Percentiles rank a stretch among this genome's conserved stretches.
Conservation (phyloP, 2,888 invertebrate genomes). For the Drosophila borealis region DNA sequence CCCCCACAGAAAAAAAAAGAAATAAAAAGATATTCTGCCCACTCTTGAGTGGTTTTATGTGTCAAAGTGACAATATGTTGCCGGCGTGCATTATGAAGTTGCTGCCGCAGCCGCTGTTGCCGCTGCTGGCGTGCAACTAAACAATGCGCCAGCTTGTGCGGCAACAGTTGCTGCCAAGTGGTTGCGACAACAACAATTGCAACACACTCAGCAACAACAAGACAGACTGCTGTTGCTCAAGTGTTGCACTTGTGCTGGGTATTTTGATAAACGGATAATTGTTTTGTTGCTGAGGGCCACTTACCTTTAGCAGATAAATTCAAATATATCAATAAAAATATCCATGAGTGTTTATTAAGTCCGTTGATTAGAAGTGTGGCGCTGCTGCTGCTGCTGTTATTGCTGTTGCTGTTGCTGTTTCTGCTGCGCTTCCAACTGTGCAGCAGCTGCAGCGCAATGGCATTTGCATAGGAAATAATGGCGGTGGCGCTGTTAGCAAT, state of each 20-base stretch:
- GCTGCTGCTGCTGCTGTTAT: constrained; percentile 52
- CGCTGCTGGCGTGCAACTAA: constrained; percentile 52
- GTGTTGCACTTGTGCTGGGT: constrained; percentile 53
- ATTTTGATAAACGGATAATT: constrained; percentile 39
- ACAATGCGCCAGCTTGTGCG: constrained; percentile 42
- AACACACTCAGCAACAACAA: constrained; percentile 8
- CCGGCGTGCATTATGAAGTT: constrained; percentile 72
- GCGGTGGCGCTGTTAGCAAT: constrained; percentile 51
- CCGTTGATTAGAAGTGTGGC: constrained; percentile 77
- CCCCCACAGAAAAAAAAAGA: constrained; percentile 27
- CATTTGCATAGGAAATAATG: constrained; percentile 59
- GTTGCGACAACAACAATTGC: constrained; percentile 47
- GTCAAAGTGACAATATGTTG: constrained; percentile 82
- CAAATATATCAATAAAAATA: constrained; percentile 85
- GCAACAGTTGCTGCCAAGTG: constrained; percentile 67
- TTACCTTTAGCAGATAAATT: constrained; percentile 85
- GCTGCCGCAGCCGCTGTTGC: constrained; percentile 27
- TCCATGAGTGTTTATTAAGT: constrained; percentile 85
- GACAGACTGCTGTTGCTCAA: constrained; percentile 30
- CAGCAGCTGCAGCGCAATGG: constrained; percentile 44
- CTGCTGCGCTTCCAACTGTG: constrained; percentile 27
- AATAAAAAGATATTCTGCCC: constrained; percentile 42
- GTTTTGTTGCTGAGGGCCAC: constrained; percentile 52
- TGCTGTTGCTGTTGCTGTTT: constrained; percentile 38
- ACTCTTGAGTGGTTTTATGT: constrained; percentile 75